Conservation (phyloP, 2,888 invertebrate species). For the Stenurella melanura region DNA sequence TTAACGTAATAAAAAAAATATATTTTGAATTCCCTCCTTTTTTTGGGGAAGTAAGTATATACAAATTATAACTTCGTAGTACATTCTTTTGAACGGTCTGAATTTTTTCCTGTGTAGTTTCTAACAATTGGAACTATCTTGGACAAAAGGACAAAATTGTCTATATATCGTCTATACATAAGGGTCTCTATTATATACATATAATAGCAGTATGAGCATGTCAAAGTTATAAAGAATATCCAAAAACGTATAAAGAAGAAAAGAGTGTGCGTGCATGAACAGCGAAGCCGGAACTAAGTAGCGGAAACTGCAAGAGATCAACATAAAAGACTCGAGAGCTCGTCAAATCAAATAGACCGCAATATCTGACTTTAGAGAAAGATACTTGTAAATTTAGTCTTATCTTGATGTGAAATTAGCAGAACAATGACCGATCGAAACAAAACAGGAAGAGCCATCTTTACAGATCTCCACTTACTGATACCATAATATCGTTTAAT, state of each 20-base stretch:
- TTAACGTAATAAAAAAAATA: no score
- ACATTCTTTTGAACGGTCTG: no score
- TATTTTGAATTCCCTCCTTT: no score
- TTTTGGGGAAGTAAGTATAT: no score
- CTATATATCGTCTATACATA: no score
- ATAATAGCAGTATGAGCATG: neutral
- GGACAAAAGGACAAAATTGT: no score
- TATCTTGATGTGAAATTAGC: conserved; percentile 68
- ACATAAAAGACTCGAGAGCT: conserved; percentile 57
- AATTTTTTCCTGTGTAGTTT: no score
- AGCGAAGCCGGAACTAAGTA: conserved; percentile 23
- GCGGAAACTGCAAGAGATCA: conserved; percentile 59
- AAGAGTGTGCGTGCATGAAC: conserved; percentile 21
- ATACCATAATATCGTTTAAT: conserved; percentile 60
- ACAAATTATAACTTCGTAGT: no score
- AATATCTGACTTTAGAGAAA: conserved; percentile 56
- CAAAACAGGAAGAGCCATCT: conserved; percentile 64
- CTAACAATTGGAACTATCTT: no score
- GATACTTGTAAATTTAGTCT: conserved; percentile 55
- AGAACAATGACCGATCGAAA: conserved; percentile 70
- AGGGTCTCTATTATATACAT: no score
- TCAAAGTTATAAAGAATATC: neutral
- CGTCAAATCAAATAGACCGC: conserved; percentile 64
- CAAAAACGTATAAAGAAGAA: conserved; percentile 15
- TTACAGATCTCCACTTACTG: conserved; percentile 52